Percentiles rank a stretch among this genome's conserved stretches.
Evolutionary conservation across 2,797 vertebrate species (phyloP).

Genomic region (Pipistrellus pipistrellus): DNA sequence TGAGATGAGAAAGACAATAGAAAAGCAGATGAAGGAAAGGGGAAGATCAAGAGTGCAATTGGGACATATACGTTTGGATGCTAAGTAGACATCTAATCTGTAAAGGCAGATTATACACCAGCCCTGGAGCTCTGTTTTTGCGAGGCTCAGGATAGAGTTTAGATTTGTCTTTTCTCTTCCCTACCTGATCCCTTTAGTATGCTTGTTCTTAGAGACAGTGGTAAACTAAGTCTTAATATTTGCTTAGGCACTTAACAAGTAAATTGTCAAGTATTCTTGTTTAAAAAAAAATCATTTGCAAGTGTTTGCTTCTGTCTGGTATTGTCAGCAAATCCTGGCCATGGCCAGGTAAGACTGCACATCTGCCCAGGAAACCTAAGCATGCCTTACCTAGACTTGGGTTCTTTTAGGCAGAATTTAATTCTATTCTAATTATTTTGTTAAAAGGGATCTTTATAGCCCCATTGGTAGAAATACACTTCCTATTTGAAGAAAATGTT

Average conservation of each 20-base stretch:
- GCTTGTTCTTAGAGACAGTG: background rate
- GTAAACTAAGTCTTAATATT: constrained; percentile 3
- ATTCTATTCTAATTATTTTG: background rate
- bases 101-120: background rate
- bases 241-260: constrained; percentile 7
- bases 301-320: background rate
- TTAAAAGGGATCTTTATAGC: background rate
- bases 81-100: background rate
- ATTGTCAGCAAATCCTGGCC: background rate
- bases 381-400: background rate
- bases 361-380: background rate
- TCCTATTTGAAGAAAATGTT: background rate
- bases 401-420: constrained; percentile 29
- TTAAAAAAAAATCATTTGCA: background rate
- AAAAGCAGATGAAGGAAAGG: background rate
- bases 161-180: background rate
- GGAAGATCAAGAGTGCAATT: background rate
- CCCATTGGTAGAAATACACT: background rate
- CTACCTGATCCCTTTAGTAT: background rate
- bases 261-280: background rate
- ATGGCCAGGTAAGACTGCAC: background rate
- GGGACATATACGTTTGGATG: background rate
- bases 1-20: background rate
- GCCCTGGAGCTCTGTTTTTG: background rate
- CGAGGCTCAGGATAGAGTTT: background rate